Base-by-base conservation (phyloP, 1,140 invertebrate species). In the Halictus rubicundus region DNA sequence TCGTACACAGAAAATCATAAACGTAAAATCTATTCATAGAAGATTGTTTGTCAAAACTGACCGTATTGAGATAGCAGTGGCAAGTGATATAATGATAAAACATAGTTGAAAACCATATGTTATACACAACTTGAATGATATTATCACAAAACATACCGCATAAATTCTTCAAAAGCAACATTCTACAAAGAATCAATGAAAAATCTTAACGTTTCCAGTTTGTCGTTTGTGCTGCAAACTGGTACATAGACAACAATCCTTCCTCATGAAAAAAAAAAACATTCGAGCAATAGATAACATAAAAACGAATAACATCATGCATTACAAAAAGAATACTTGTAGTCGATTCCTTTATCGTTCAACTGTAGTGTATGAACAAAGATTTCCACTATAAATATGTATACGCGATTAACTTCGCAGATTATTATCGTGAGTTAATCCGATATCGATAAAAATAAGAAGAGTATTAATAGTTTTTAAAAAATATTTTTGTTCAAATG, bases 401-500 rank as follows among this genome's bases (percentile, higher is more conserved):
- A 23, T 39, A 66, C 66, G 19, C 37, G 65, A 68, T 66, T 14
- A 75, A 66, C 23, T 16, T 42, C 19, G 12, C 42, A 25, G 6
- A 68, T 66, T 5, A 16, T 25, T n/a, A 70, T 25, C 2, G 10
- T 9, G 21, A 63, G 32, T 23, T 61, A 21, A 61, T 60, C 39
- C 69, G 2, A 6, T 49, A 54, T 27, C 52, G 63, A 27, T 78
- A 71, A 63, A 52, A 63, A 54, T 19, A 37, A 54, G 32, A 52
- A 32, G 57, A 63, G 23, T 68, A 75, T 59, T 68, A 25, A 32
- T 52, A 25, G 32, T 57, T 57, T 68, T 46, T 54, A 52, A 9
- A 46, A 59, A 23, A 54, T 63, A 63, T 49, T 63, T 49, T 74
- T 54, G 25, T 80, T 83, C n/a, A 81, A 84, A 84, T 85, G 82